A percentile compares a stretch with the other conserved stretches of the same genome.
These are phyloP conservation scores for Scalopus aquaticus DNA, from an alignment of 2,113 vertebrate species.

Conservation along the genomic window DNA sequence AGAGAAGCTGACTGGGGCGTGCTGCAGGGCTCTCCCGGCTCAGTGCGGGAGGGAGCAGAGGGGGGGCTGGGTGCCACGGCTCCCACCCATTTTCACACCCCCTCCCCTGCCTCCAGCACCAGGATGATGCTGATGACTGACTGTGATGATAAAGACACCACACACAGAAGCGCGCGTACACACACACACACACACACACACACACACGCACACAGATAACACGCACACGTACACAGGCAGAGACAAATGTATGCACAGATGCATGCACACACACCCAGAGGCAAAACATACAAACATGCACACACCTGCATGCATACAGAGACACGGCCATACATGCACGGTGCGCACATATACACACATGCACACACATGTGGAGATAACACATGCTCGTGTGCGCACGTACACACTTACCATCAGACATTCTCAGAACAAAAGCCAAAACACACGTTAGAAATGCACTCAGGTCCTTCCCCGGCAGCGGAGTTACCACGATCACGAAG, in stretches of 20 bases:
- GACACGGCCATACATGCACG: too few species aligned
- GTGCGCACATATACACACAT: neutral
- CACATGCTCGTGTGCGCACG: too few species aligned
- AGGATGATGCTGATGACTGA: too few species aligned
- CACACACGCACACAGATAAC: neutral
- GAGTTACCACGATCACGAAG: too few species aligned
- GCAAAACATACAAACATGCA: neutral
- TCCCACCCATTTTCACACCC: neutral
- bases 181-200: too few species aligned
- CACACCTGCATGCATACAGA: too few species aligned
- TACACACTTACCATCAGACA: neutral
- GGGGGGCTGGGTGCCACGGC: neutral
- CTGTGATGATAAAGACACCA: too few species aligned
- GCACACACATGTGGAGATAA: neutral
- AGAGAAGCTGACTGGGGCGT: neutral
- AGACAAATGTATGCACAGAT: too few species aligned
- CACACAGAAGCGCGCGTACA: too few species aligned
- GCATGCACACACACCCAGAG: neutral
- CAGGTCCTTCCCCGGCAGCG: too few species aligned
- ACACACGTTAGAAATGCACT: neutral
- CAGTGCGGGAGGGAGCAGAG: accelerated
- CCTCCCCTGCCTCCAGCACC: neutral
- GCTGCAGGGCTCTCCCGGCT: too few species aligned
- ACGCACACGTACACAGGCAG: too few species aligned
- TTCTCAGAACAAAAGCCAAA: neutral